These are phyloP conservation scores for Chloroceryle amazona DNA, from an alignment of 2,797 vertebrate species.

Conservation along the genomic window DNA sequence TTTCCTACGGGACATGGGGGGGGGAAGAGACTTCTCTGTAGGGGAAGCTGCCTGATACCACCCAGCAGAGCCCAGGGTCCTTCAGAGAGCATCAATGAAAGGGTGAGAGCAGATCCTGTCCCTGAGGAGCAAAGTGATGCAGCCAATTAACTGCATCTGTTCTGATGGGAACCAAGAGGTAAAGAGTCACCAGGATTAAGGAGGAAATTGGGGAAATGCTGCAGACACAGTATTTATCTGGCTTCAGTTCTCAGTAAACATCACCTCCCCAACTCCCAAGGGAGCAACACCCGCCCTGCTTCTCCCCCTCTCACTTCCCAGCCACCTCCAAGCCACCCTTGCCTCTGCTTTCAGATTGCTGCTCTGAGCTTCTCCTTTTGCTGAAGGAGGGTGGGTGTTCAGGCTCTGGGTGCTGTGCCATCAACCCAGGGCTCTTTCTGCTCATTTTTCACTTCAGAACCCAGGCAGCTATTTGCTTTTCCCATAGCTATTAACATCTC, in stretches of 20 bases:
- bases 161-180: background rate
- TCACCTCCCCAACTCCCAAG: background rate
- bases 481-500: fast-evolving
- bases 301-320: background rate
- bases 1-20: background rate
- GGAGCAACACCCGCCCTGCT: fast-evolving
- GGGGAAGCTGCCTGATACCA: background rate
- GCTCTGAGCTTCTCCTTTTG: background rate
- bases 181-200: background rate
- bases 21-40: background rate
- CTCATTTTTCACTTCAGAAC: background rate
- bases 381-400: background rate
- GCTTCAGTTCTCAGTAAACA: background rate
- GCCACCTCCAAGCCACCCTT: background rate
- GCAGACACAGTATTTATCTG: background rate
- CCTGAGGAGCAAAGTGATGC: background rate
- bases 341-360: background rate
- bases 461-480: background rate
- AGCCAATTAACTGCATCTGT: background rate
- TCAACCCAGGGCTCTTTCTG: background rate
- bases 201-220: background rate
- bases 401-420: background rate
- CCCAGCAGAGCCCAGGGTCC: background rate
- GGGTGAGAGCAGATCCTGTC: background rate
- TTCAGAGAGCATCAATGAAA: background rate